phyloP scores from a whole-genome alignment of 2,113 vertebrate genomes.

The Silurus asotus region DNA sequence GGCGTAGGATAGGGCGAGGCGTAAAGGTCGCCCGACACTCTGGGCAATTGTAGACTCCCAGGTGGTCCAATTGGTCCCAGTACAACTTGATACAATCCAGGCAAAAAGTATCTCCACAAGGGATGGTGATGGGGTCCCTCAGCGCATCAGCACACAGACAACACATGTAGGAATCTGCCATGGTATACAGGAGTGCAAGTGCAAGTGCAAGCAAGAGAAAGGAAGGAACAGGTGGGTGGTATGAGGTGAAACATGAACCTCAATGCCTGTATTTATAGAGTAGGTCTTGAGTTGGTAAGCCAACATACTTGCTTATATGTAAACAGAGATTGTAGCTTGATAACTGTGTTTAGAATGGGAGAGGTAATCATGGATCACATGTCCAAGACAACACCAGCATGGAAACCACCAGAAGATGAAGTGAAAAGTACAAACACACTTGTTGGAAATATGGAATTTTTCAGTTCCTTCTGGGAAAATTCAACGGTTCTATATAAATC shows the following conservation, averaged over 20 bases:
- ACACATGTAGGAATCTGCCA: constrained; percentile 70
- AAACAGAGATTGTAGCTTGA: constrained; percentile 31
- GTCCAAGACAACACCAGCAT: constrained; percentile 30
- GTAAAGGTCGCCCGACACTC: constrained; percentile 73
- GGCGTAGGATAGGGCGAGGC: constrained; percentile 68
- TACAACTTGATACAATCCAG: constrained; percentile 76
- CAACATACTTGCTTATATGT: constrained; percentile 33
- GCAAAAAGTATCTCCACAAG: constrained; percentile 76
- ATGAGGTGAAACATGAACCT: neutral
- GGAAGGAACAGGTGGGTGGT: no score
- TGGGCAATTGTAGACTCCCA: constrained; percentile 74
- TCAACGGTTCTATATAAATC: neutral
- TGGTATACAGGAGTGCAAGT: constrained; percentile 37
- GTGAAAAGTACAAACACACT: neutral
- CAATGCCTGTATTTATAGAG: constrained; percentile 47
- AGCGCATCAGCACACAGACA: constrained; percentile 64
- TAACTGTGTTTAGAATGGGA: neutral
- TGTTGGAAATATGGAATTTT: neutral
- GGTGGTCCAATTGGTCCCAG: constrained; percentile 78
- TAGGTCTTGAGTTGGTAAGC: neutral
- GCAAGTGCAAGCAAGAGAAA: neutral
- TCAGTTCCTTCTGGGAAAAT: neutral
- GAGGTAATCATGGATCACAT: neutral
- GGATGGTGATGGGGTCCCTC: constrained; percentile 72
- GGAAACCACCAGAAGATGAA: neutral